Evolutionary conservation across 1,140 invertebrate genomes (phyloP), one percentile per base, ranked within the genome.

Genomic region (Scaptomyza pallida): DNA sequence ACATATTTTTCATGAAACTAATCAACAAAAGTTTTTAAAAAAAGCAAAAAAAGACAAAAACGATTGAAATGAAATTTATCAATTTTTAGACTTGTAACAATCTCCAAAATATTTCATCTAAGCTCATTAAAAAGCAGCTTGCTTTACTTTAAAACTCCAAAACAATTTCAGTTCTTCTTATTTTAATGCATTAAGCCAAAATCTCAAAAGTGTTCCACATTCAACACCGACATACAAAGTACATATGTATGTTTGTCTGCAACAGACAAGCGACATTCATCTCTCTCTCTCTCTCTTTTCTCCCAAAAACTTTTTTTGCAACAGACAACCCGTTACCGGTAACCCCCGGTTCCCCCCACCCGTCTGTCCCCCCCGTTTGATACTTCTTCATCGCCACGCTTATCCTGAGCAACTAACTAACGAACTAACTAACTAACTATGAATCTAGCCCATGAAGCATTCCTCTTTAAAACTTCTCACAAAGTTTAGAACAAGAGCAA

Each of bases 391-490:
- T 30, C 26, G 26, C 8, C 26, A 30, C 16, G 19, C 37, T 26
- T 21, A 16, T 17, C 30, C 30, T 15, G 15, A 30, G 51, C 51
- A 55, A 54, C 51, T 48, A 57, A 86, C 72, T 72, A 74, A 70
- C 78, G 82, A 83, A 85, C 79, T 83, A 83, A 83, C 72, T 72
- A 74, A 70, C 78, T 82, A 83, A 85, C 79, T 82, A 78, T 83
- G 80, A 83, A 75, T 83, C 80, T 65, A 86, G 85, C 76, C 76
- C 80, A 86, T 83, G 83, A 83, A 82, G 83, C 81, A 83, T 83
- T 83, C 81, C 80, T 83, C 79, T 72, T 83, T 85, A 85, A 83
- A 83, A 85, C 75, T 83, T 85, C 56, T 63, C 52, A 60, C 52
- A 68, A 82, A 82, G 70, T 82, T 82, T 78, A 68, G 65, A 77